A percentile compares a stretch with the other conserved stretches of the same genome.
phyloP scores from a whole-genome alignment of 2,113 vertebrate species.

The Hemicordylus capensis region DNA sequence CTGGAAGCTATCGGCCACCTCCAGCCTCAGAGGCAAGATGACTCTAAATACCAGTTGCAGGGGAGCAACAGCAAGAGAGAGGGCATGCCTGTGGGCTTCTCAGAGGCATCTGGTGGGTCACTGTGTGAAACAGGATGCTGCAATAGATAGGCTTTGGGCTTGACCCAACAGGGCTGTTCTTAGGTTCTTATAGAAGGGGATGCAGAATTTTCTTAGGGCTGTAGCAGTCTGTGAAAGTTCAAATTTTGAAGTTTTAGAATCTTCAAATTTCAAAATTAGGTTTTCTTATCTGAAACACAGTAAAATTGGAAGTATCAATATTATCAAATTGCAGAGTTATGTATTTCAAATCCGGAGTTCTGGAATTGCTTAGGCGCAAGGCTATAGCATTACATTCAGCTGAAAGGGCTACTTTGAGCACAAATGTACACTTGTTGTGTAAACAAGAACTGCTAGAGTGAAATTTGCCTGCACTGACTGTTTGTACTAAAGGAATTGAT shows the following conservation, averaged over 20 bases:
- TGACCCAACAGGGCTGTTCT: too few relatives aligned
- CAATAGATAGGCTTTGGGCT: too few relatives aligned
- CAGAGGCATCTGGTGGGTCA: too few relatives aligned
- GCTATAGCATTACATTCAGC: background rate
- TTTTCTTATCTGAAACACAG: background rate
- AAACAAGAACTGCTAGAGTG: conserved; percentile 2
- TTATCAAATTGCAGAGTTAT: background rate
- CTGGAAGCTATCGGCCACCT: too few relatives aligned
- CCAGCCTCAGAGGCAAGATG: too few relatives aligned
- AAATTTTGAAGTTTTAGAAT: background rate
- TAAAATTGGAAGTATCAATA: background rate
- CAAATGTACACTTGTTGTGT: background rate
- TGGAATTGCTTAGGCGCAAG: background rate
- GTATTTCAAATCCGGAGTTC: background rate
- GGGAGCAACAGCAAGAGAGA: too few relatives aligned
- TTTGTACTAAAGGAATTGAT: conserved; percentile 12
- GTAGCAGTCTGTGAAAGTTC: background rate
- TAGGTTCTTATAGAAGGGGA: too few relatives aligned
- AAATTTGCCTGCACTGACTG: conserved; percentile 10
- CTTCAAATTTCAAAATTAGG: background rate
- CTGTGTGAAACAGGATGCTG: too few relatives aligned
- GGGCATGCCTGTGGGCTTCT: too few relatives aligned
- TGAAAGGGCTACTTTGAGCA: conserved; percentile 4
- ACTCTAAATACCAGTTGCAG: too few relatives aligned
- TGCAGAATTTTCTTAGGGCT: background rate